These are phyloP conservation scores for Drosophila pachea DNA, from an alignment of 1,140 invertebrate species.

Conservation along the genomic window DNA sequence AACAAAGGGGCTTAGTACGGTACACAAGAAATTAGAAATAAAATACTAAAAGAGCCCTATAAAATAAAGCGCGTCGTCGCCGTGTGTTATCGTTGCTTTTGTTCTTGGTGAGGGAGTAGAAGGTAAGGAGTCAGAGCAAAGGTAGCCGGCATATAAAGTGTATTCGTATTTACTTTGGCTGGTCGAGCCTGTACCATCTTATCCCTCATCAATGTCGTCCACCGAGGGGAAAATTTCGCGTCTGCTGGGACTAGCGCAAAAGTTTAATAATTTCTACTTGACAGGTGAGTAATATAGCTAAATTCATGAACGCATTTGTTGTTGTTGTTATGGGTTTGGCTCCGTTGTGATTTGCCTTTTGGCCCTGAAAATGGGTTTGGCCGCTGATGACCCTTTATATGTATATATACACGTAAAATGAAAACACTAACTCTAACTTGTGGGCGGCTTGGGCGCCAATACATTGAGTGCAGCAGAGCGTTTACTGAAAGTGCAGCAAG, in stretches of 20 bases:
- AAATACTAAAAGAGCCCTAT: conserved; percentile 1
- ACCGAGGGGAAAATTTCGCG: conserved; percentile 82
- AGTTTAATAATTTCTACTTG: conserved; percentile 92
- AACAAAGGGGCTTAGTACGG: conserved; percentile 3
- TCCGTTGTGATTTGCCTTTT: conserved; percentile 2
- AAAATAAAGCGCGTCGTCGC: conserved; percentile 1
- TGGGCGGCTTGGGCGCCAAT: conserved; percentile 50
- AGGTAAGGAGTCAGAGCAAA: conserved; percentile 40
- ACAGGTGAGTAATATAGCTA: conserved; percentile 82
- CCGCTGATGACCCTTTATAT: conserved; percentile 25
- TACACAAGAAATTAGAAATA: conserved; percentile 8
- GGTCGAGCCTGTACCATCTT: conserved; percentile 24
- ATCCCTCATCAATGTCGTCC: conserved; percentile 55
- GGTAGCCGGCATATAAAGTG: conserved; percentile 50
- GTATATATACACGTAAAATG: background rate
- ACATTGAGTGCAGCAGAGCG: conserved; percentile 38
- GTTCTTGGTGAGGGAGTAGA: conserved; percentile 17
- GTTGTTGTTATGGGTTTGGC: conserved; percentile 9
- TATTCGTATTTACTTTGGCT: conserved; percentile 50
- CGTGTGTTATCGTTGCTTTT: conserved; percentile 17
- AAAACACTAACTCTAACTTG: conserved; percentile 16
- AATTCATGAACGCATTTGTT: conserved; percentile 8
- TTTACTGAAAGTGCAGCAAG: conserved; percentile 50
- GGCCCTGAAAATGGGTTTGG: conserved; percentile 53
- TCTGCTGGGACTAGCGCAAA: conserved; percentile 87